A percentile compares a stretch with the other conserved stretches of the same genome.
These are phyloP conservation scores for Cottus gobio DNA, from an alignment of 2,113 vertebrate species.

Conservation along the genomic window DNA sequence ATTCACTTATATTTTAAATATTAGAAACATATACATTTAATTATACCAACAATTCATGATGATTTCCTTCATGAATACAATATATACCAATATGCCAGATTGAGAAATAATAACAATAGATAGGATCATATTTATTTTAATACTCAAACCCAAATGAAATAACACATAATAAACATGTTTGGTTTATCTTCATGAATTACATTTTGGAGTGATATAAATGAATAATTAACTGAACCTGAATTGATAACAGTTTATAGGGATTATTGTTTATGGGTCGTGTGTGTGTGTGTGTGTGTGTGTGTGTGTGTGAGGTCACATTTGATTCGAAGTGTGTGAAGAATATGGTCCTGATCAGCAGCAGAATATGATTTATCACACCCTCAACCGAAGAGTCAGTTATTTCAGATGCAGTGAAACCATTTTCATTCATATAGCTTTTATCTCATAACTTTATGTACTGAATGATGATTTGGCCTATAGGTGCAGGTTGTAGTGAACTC, in stretches of 20 bases:
- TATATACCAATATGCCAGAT: not conserved
- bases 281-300: not conserved
- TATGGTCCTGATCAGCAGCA: not conserved
- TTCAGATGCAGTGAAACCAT: not conserved
- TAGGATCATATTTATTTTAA: not conserved
- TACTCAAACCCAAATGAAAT: not conserved
- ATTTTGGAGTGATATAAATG: too few species aligned
- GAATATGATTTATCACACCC: not conserved
- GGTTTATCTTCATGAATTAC: constrained; percentile 7
- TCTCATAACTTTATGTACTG: not conserved
- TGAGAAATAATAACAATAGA: not conserved
- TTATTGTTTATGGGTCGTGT: constrained; percentile 10
- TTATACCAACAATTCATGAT: not conserved
- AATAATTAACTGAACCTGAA: constrained; percentile 1
- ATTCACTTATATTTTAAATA: not conserved
- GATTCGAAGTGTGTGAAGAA: not conserved
- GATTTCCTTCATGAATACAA: not conserved
- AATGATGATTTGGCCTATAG: not conserved
- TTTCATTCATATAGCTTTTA: not conserved
- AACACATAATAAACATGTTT: not conserved
- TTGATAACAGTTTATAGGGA: constrained; percentile 10
- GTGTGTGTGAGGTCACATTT: not conserved
- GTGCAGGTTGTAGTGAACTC: constrained; percentile 36
- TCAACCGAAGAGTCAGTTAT: not conserved
- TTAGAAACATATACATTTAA: not conserved